These are phyloP conservation scores for Cosmopolites sordidus DNA, from an alignment of 2,888 invertebrate genomes.

Conservation along the genomic window DNA sequence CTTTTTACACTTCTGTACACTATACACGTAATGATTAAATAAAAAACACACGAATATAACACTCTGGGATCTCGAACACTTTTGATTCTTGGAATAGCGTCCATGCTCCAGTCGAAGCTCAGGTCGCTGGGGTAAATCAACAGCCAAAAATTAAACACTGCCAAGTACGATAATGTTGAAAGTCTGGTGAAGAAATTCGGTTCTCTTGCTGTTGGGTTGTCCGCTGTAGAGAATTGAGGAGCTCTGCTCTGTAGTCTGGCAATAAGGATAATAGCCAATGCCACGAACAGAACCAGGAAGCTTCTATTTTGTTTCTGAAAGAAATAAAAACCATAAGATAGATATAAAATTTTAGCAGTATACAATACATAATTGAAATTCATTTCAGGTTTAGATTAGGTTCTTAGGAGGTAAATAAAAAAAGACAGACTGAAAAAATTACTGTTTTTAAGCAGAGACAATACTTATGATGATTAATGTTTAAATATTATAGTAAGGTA, in stretches of 20 bases:
- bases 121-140: slow-evolving; percentile 81
- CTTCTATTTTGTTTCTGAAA: slow-evolving; percentile 70
- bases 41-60: slow-evolving; percentile 70
- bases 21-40: slow-evolving; percentile 49
- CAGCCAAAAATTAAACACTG: slow-evolving; percentile 84
- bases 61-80: slow-evolving; percentile 76
- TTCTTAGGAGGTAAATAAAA: no score
- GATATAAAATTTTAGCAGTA: no score
- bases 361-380: no score
- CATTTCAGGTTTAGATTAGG: no score
- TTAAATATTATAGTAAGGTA: no score
- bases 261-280: slow-evolving; percentile 65
- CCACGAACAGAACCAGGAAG: slow-evolving; percentile 62
- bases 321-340: slow-evolving; percentile 29
- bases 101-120: slow-evolving; percentile 99
- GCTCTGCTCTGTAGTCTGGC: slow-evolving; percentile 75
- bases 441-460: no score
- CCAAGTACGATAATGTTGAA: slow-evolving; percentile 88
- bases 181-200: slow-evolving; percentile 74
- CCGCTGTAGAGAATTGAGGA: slow-evolving; percentile 86
- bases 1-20: slow-evolving; percentile 31
- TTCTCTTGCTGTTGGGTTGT: slow-evolving; percentile 93
- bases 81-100: slow-evolving; percentile 83
- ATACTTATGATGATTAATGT: no score
- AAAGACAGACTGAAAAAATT: no score